A percentile compares a stretch with the other conserved stretches of the same genome.
These are phyloP conservation scores for Silurus glanis DNA, from an alignment of 2,113 vertebrate species.

Conservation along the genomic window DNA sequence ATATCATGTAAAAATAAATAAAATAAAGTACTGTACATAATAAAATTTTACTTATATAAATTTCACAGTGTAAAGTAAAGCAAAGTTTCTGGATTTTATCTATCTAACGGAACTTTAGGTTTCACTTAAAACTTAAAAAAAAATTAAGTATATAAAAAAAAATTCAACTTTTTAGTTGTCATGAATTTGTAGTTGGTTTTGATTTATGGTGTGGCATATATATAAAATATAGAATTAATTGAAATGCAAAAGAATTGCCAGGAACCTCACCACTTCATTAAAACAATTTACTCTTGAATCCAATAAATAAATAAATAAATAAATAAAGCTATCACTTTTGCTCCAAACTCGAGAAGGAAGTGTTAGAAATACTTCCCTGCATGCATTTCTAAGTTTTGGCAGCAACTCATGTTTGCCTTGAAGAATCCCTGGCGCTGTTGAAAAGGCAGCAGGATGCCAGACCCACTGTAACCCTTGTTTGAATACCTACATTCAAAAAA, in stretches of 20 bases:
- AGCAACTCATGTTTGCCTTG: slow-evolving; percentile 65
- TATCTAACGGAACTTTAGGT: not conserved
- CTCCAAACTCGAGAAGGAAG: slow-evolving; percentile 18
- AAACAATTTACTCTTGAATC: not conserved
- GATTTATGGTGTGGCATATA: no score
- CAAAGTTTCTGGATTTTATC: not conserved
- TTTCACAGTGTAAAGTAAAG: not conserved
- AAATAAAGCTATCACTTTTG: slow-evolving; percentile 38
- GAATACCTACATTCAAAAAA: slow-evolving; percentile 74
- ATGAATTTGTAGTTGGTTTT: no score
- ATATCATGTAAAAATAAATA: not conserved
- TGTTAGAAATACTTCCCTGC: slow-evolving; percentile 30
- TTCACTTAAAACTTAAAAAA: not conserved
- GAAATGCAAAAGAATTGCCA: not conserved
- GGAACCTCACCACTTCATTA: not conserved
- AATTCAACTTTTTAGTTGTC: no score
- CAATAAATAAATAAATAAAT: not conserved
- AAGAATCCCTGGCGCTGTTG: slow-evolving; percentile 68
- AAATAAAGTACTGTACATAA: not conserved
- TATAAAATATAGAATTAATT: no score
- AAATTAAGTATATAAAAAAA: no score
- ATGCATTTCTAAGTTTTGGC: slow-evolving; percentile 52
- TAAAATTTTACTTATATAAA: not conserved
- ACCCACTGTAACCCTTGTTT: slow-evolving; percentile 68
- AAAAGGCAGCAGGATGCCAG: slow-evolving; percentile 63